Conservation (phyloP, 37 sponge, comb jelly and placozoan genomes). For the Oscarella lobularis region DNA sequence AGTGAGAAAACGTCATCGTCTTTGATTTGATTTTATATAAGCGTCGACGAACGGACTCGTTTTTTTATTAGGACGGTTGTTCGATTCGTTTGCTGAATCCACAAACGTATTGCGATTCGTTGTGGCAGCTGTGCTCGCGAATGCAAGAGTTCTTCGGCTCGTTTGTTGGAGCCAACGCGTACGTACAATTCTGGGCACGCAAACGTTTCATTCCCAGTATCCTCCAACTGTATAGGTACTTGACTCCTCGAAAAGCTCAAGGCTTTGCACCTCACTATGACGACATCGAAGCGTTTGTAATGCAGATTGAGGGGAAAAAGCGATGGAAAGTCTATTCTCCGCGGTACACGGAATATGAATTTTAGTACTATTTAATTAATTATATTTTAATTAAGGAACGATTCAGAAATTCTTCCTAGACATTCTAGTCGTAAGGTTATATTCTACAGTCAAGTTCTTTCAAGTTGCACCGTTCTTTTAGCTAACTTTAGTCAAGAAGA, state of each 20-base stretch:
- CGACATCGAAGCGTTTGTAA: slow-evolving; percentile 97
- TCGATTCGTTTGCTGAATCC: slow-evolving; percentile 89
- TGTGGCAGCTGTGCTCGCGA: slow-evolving; percentile 71
- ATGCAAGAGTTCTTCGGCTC: slow-evolving; percentile 82
- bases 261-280: slow-evolving; percentile 99
- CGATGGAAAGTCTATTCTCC: slow-evolving; percentile 80
- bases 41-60: too few relatives aligned
- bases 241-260: slow-evolving; percentile 87
- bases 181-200: slow-evolving; percentile 9
- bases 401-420: neutral
- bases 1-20: too few relatives aligned
- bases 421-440: neutral
- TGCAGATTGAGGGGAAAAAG: slow-evolving; percentile 96
- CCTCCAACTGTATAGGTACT: slow-evolving; percentile 33
- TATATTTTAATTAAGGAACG: neutral
- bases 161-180: slow-evolving; percentile 85
- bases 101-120: slow-evolving; percentile 57
- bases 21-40: too few relatives aligned
- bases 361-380: neutral
- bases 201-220: neutral
- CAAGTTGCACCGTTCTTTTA: neutral
- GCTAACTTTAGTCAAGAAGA: slow-evolving; percentile 62
- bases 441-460: neutral
- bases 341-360: slow-evolving; percentile 25
- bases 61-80: slow-evolving; percentile 50